phyloP scores from a whole-genome alignment of 2,113 vertebrate species.

The Spilogale gracilis region DNA sequence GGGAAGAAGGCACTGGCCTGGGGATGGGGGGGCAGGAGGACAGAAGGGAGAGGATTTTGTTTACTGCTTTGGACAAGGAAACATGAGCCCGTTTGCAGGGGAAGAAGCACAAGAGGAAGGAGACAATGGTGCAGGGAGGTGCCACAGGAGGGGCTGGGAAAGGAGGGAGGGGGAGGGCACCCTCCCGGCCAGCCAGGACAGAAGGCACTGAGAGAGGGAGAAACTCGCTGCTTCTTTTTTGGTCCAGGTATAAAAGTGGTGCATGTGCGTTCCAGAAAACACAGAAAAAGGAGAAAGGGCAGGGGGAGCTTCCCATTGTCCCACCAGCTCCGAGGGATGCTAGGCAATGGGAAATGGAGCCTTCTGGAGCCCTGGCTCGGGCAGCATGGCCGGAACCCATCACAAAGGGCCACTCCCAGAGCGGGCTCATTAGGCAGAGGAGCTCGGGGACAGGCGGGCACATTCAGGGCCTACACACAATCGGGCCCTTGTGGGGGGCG shows the following conservation, averaged over 20 bases:
- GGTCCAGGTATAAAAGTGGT: neutral
- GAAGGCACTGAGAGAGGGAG: neutral
- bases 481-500: slow-evolving; percentile 72
- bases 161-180: neutral
- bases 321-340: neutral
- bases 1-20: neutral
- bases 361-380: neutral
- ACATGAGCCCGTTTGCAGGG: slow-evolving; percentile 3
- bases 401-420: slow-evolving; percentile 82
- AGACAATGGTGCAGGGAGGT: neutral
- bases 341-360: slow-evolving; percentile 37
- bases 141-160: neutral
- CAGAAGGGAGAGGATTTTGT: neutral
- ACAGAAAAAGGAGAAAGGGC: neutral
- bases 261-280: neutral
- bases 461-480: slow-evolving; percentile 71
- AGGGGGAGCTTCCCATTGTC: slow-evolving; percentile 3
- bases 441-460: slow-evolving; percentile 72
- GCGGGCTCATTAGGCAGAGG: slow-evolving; percentile 73
- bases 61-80: neutral
- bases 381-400: slow-evolving; percentile 73
- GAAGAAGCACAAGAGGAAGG: slow-evolving; percentile 28
- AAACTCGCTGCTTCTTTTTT: neutral
- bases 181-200: neutral
- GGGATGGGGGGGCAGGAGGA: neutral